Evolutionary conservation across 2,797 vertebrate species (phyloP).

Genomic region (Galagoides demidoff): DNA sequence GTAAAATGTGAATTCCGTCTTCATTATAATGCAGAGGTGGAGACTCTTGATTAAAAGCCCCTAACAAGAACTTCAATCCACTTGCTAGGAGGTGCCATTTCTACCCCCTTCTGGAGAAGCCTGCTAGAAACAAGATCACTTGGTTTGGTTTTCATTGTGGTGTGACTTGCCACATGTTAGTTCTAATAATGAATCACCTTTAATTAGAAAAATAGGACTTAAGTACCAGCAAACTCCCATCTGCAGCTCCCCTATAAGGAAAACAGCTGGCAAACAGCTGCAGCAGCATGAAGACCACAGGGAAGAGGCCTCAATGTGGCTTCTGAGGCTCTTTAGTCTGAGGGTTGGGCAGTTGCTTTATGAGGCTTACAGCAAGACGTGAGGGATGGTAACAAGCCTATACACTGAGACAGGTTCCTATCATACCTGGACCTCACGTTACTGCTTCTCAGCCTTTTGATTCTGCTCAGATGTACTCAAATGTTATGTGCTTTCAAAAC

Average conservation of each 20-base stretch:
- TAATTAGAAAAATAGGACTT: constrained; percentile 75
- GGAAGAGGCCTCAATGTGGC: background rate
- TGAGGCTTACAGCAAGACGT: background rate
- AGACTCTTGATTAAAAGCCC: background rate
- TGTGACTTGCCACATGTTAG: constrained; percentile 74
- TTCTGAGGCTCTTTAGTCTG: constrained; percentile 10
- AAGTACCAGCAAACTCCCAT: constrained; percentile 66
- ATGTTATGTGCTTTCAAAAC: background rate
- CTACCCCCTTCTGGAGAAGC: constrained; percentile 21
- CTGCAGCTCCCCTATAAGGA: constrained; percentile 57
- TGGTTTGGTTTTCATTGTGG: constrained; percentile 54
- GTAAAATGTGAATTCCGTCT: background rate
- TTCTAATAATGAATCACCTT: constrained; percentile 64
- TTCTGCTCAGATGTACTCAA: background rate
- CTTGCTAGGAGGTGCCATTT: background rate
- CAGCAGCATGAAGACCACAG: constrained; percentile 15
- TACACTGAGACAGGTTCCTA: background rate
- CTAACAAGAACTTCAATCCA: background rate
- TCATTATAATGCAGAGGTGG: background rate
- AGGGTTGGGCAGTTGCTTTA: background rate
- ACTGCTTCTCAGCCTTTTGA: background rate
- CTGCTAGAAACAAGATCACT: constrained; percentile 37
- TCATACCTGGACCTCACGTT: background rate
- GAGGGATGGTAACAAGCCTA: background rate
- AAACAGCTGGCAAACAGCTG: constrained; percentile 78